Evolutionary conservation across 1,140 invertebrate genomes (phyloP).

Genomic region (Oncopodura yosiiana): DNA sequence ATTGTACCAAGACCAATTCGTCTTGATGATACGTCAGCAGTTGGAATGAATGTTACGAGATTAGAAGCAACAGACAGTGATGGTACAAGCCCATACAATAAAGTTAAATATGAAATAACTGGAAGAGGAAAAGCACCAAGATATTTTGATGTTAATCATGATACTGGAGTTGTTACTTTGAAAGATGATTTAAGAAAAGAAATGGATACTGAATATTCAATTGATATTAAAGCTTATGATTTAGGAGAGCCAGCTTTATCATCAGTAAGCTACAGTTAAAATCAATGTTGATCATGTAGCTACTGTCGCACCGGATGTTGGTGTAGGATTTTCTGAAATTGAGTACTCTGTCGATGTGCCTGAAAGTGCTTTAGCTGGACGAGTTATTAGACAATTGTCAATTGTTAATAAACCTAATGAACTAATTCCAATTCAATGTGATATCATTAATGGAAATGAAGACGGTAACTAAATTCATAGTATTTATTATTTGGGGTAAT

Average conservation of each 20-base stretch:
- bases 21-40: conserved; percentile 66
- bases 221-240: conserved; percentile 77
- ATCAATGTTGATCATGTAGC: conserved; percentile 72
- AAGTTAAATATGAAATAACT: conserved; percentile 63
- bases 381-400: conserved; percentile 58
- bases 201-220: conserved; percentile 72
- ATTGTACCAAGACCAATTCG: conserved; percentile 67
- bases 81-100: conserved; percentile 48
- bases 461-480: conserved; percentile 38
- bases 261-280: conserved; percentile 63
- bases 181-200: conserved; percentile 74
- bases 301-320: conserved; percentile 52
- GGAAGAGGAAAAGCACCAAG: conserved; percentile 65
- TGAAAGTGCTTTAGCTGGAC: conserved; percentile 60
- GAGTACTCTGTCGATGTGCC: conserved; percentile 67
- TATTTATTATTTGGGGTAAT: not conserved
- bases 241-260: conserved; percentile 71
- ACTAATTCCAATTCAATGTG: conserved; percentile 59
- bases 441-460: conserved; percentile 60
- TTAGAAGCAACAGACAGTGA: conserved; percentile 69
- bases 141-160: conserved; percentile 77
- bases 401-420: conserved; percentile 59
- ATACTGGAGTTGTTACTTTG: conserved; percentile 63
- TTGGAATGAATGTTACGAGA: conserved; percentile 66
- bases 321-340: conserved; percentile 70